Evolutionary conservation across 1,140 invertebrate genomes (phyloP), one percentile per base, ranked within the genome.

Genomic region (Scaptodrosophila lebanonensis): DNA sequence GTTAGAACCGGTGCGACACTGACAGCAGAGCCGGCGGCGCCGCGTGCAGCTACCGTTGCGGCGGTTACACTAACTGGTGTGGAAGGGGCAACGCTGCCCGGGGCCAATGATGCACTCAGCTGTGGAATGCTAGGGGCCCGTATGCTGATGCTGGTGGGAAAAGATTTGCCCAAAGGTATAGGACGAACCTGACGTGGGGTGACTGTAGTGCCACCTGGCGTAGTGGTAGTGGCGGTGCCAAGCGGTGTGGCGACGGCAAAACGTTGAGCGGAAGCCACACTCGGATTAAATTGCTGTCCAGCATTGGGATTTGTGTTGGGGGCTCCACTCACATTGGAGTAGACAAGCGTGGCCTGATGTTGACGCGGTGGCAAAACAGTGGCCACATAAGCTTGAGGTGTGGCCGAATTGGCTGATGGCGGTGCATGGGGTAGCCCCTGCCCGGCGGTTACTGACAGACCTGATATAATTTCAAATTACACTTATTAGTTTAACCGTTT

Each of bases 291-390:
- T 33, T 86, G 84, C 17, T 75, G 64, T 2, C 62, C 76, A 3
- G 36, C 50, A 50, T 64, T 75, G 4, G 43, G 56, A 52, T 64
- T 85, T 30, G 62, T 49, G 39, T 68, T 57, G n/a, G 65, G 50
- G 4, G 53, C 29, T 3, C 51, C n/a, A n/a, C n/a, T 57, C 6
- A 85, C 69, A 43, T 85, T 85, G 12, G 82, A 85, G 40, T 87
- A 87, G 9, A 87, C 85, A 0, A 87, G 52, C 1, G 86, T 87
- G 3, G 85, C 85, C 18, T 86, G 79, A 59, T 87, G 86, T 33
- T 77, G 85, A 1, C 85, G 64, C 3, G 82, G 84, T 17, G 83
- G 84, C 50, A 87, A 16, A 1, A 87, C 86, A 0, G 86, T 85
- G 4, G 85, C 85, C 12, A 86, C 66, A 57, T 86, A 86, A 0